Evolutionary conservation across 2,888 invertebrate genomes (phyloP).

Genomic region (Homarus gammarus): DNA sequence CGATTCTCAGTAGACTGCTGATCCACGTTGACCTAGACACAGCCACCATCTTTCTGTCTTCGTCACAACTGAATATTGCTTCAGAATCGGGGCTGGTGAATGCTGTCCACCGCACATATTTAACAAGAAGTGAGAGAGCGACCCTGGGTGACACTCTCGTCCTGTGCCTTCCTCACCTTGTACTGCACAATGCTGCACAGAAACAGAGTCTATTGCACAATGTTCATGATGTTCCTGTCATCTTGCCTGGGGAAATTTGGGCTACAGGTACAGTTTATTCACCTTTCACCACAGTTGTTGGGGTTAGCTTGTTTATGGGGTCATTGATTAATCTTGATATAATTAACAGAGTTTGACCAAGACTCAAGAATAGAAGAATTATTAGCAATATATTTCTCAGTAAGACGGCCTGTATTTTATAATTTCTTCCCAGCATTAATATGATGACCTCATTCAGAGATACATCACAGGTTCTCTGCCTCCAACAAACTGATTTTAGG

Average conservation of each 20-base stretch:
- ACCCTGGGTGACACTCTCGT: slow-evolving; percentile 70
- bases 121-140: slow-evolving; percentile 64
- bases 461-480: too few species aligned
- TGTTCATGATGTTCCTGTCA: slow-evolving; percentile 71
- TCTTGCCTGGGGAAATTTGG: slow-evolving; percentile 61
- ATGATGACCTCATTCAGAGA: too few species aligned
- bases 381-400: too few species aligned
- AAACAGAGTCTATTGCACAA: slow-evolving; percentile 63
- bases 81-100: slow-evolving; percentile 66
- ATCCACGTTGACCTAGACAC: slow-evolving; percentile 71
- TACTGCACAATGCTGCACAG: slow-evolving; percentile 72
- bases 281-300: too few species aligned
- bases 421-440: too few species aligned
- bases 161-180: slow-evolving; percentile 63
- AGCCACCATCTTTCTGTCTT: slow-evolving; percentile 58
- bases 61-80: slow-evolving; percentile 54
- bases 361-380: too few species aligned
- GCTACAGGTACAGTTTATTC: slow-evolving; percentile 49
- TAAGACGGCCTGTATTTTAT: too few species aligned
- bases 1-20: slow-evolving; percentile 64
- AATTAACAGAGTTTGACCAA: too few species aligned
- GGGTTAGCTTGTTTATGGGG: too few species aligned
- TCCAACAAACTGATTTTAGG: too few species aligned
- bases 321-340: too few species aligned
- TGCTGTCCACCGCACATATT: slow-evolving; percentile 71